Evolutionary conservation across 2,113 vertebrate genomes (phyloP).

Genomic region (Alethe castanea): DNA sequence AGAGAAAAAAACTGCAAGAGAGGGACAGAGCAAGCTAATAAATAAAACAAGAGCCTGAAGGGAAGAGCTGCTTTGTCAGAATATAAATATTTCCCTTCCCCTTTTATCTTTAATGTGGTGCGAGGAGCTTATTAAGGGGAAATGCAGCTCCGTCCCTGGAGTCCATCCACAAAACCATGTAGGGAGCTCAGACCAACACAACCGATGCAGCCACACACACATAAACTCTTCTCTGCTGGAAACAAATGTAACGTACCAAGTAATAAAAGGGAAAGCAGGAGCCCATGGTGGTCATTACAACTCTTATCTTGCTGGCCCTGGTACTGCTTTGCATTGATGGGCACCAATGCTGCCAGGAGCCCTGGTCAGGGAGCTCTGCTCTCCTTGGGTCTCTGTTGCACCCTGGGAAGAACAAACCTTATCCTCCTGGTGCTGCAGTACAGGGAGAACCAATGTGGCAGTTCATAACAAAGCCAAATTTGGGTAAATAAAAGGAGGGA

Average conservation of each 20-base stretch:
- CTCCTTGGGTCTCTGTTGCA: neutral
- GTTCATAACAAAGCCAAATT: constrained; percentile 1
- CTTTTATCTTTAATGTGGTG: constrained; percentile 82
- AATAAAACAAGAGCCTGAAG: constrained; percentile 82
- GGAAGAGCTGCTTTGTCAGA: constrained; percentile 82
- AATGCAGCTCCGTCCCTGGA: constrained; percentile 69
- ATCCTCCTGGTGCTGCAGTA: neutral
- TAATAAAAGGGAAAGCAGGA: constrained; percentile 59
- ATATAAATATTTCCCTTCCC: constrained; percentile 82
- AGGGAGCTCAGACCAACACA: constrained; percentile 49
- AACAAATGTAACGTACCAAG: constrained; percentile 18
- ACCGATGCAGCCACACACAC: constrained; percentile 2
- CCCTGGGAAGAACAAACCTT: neutral
- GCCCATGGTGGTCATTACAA: constrained; percentile 42
- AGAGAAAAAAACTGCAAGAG: constrained; percentile 50
- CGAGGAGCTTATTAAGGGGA: constrained; percentile 80
- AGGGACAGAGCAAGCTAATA: constrained; percentile 75
- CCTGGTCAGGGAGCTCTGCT: neutral
- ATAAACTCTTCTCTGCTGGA: constrained; percentile 65
- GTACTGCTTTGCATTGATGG: constrained; percentile 6
- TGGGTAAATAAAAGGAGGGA: neutral
- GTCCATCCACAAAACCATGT: constrained; percentile 55
- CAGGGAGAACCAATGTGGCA: neutral
- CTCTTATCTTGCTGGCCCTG: constrained; percentile 55
- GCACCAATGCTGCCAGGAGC: neutral